Evolutionary conservation across 1,140 invertebrate species (phyloP), one percentile per base, ranked within the genome.

Genomic region (Holotrichia oblita): DNA sequence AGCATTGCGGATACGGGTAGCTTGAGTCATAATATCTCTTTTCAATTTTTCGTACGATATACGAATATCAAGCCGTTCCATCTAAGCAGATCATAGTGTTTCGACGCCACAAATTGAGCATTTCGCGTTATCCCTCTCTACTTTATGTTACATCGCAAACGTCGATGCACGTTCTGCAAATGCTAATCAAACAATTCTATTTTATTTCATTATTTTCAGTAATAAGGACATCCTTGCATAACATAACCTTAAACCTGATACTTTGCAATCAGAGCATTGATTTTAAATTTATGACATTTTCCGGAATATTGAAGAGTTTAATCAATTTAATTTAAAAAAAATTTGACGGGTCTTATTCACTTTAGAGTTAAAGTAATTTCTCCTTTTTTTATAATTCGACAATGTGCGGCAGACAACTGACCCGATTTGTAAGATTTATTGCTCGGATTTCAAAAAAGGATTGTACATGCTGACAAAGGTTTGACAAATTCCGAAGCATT

Each of bases 11-110:
- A 69, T 34, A 34, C 8, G 22, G 12, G 22, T 17, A 69, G 61
- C 61, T 69, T 27, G 61, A 34, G 17, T 69, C 61, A 69, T 69
- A 55, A 55, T 55, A 69, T 69, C 22, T 69, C 61, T 14, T 69
- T 69, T 69, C 61, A 69, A 69, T 69, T 69, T 34, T n/a, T 27
- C 61, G 8, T 27, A 27, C 22, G 61, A 69, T 69, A 69, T 34
- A 10, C 6, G 61, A 69, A 27, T 69, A 69, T 34, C 61, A 69
- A 27, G 20, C 17, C 20, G n/a, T n/a, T 34, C 3, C 22, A 24
- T 69, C 61, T 69, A 69, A 34, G 22, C 59, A 17, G 14, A 61
- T 61, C 17, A 17, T 69, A 14, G 17, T 69, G 12, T 69, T 14
- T 69, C 8, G 4, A 69, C 61, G 61, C 12, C 14, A 27, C 6